phyloP scores from a whole-genome alignment of 2,113 vertebrate genomes.

The Phycodurus eques region DNA sequence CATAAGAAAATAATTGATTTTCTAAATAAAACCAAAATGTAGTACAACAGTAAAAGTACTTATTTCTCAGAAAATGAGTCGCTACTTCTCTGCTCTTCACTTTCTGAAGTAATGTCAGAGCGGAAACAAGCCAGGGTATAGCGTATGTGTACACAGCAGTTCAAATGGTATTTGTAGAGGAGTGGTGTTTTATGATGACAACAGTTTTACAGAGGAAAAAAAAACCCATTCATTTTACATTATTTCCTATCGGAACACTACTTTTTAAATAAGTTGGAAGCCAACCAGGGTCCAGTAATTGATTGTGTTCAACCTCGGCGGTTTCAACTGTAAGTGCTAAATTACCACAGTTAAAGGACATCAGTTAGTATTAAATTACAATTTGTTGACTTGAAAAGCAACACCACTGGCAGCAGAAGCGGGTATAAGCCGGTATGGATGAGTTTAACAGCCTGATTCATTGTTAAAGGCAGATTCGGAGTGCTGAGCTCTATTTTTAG shows the following conservation, averaged over 20 bases:
- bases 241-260: background rate
- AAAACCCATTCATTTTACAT: background rate
- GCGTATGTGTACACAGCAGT: background rate
- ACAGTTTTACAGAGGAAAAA: background rate
- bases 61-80: too few relatives aligned
- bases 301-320: background rate
- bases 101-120: background rate
- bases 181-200: background rate
- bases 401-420: slow-evolving; percentile 21
- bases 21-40: too few relatives aligned
- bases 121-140: background rate
- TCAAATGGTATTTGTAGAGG: background rate
- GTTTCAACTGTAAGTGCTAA: background rate
- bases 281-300: background rate
- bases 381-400: slow-evolving; percentile 14
- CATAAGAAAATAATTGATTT: too few relatives aligned
- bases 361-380: slow-evolving; percentile 21
- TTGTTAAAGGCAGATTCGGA: slow-evolving; percentile 62
- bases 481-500: slow-evolving; percentile 65
- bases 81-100: too few relatives aligned
- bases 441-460: slow-evolving; percentile 56
- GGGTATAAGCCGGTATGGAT: slow-evolving; percentile 24
- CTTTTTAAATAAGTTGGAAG: background rate
- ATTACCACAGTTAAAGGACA: slow-evolving; percentile 7
- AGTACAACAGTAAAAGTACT: too few relatives aligned